Evolutionary conservation across 2,113 vertebrate species (phyloP), one percentile per base, ranked within the genome.

Genomic region (Eudyptes chrysolophus): DNA sequence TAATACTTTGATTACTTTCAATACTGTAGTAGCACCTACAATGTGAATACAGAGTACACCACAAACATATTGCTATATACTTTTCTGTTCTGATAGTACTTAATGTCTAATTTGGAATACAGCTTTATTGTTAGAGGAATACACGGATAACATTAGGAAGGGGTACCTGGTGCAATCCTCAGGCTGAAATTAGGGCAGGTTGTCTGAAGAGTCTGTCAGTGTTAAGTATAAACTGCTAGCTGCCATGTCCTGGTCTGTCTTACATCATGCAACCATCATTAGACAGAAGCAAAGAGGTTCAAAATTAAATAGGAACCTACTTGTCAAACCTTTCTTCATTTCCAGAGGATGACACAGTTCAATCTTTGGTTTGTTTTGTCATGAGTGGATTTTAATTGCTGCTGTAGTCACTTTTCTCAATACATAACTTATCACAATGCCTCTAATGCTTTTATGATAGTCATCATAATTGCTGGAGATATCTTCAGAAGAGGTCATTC

Each of bases 401-500:
- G 52, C 34, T 81, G 44, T 79, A 89, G 84, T 81, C 77, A 90
- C 40, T 96, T 97, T 96, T 95, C 49, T 84, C 65, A 64, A 65
- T 16, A 57, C 65, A 84, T 57, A 82, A 60, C 92, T 92, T 90
- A 95, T 94, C 74, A 61, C 34, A 94, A 61, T 89, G 26, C 42
- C 74, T 92, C 68, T 68, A 91, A 84, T 91, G 72, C 25, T 89
- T 95, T 94, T 95, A 91, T 89, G 96, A 97, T 95, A 96, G 64
- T 60, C 69, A 94, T 94, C 77, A 52, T 79, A 97, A 91, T 84
- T 95, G 61, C 57, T 91, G 84, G 48, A 87, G 80, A 64, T 94
- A 90, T 68, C 77, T 97, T 89, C 52, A 78, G 72, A 51, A 81
- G 62, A 78, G 87, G 52, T 76, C 24, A 75, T 92, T 94, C 55